phyloP scores from a whole-genome alignment of 2,797 vertebrate genomes.

The Allochrocebus solatus region DNA sequence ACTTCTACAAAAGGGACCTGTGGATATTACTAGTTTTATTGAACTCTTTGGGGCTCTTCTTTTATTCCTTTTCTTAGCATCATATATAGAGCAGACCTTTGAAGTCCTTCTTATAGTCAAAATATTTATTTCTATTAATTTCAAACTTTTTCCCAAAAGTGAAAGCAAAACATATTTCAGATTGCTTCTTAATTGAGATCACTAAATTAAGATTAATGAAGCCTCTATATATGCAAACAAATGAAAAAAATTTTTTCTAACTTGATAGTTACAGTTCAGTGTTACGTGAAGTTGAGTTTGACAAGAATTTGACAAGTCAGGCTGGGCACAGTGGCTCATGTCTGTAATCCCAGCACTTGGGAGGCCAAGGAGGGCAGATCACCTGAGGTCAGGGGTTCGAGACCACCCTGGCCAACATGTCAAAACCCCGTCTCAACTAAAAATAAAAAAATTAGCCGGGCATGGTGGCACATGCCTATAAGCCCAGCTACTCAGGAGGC shows the following conservation, averaged over 20 bases:
- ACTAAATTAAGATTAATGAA: neutral
- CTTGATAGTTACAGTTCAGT: neutral
- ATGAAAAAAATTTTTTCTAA: neutral
- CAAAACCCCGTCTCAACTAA: neutral
- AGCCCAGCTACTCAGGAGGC: neutral
- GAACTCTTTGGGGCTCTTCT: neutral
- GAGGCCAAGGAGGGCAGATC: neutral
- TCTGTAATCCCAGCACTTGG: neutral
- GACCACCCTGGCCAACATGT: neutral
- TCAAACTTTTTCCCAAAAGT: neutral
- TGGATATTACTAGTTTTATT: neutral
- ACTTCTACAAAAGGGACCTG: neutral
- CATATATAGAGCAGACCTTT: neutral
- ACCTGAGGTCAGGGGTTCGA: neutral
- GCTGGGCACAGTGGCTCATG: neutral
- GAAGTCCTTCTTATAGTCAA: neutral
- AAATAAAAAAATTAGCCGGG: neutral
- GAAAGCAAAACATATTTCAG: constrained; percentile 12
- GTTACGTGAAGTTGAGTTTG: neutral
- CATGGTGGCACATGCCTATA: neutral
- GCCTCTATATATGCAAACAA: neutral
- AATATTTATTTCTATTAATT: constrained; percentile 25
- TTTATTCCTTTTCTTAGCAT: constrained; percentile 16
- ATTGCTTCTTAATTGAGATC: neutral
- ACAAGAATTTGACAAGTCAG: neutral